Evolutionary conservation across 2,888 invertebrate genomes (phyloP).

Genomic region (Keiferia lycopersicella): DNA sequence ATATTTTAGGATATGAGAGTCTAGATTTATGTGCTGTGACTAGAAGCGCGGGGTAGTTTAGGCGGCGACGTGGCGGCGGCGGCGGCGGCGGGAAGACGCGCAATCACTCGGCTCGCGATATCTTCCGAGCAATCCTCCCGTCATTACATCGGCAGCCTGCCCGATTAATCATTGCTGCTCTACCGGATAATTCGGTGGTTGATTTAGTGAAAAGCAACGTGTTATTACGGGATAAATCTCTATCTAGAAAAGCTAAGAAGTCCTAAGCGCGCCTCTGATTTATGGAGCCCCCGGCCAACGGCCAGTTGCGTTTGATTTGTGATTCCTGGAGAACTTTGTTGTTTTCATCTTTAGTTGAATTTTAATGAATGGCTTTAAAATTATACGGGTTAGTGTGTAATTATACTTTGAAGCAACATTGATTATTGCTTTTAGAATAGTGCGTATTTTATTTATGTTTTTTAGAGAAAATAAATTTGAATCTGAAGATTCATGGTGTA

Average conservation of each 20-base stretch:
- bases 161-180: conserved; percentile 77
- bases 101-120: conserved; percentile 1
- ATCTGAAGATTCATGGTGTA: conserved; percentile 23
- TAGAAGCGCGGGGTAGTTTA: conserved; percentile 1
- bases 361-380: conserved; percentile 76
- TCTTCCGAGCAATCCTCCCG: conserved; percentile 42
- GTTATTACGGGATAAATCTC: conserved; percentile 81
- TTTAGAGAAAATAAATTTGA: conserved; percentile 30
- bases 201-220: conserved; percentile 80
- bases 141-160: conserved; percentile 69
- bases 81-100: not conserved
- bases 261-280: conserved; percentile 78
- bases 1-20: conserved; percentile 11
- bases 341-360: conserved; percentile 77
- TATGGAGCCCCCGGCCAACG: conserved; percentile 68
- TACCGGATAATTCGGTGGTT: conserved; percentile 81
- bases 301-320: conserved; percentile 75
- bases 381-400: conserved; percentile 71
- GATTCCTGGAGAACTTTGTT: conserved; percentile 64
- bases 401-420: conserved; percentile 66
- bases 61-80: conserved; percentile 8
- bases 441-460: conserved; percentile 58
- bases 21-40: conserved; percentile 2
- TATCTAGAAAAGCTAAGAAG: conserved; percentile 82
- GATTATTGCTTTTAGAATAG: conserved; percentile 72